These are phyloP conservation scores for Chaetodon auriga DNA, from an alignment of 2,113 vertebrate species.

Conservation along the genomic window DNA sequence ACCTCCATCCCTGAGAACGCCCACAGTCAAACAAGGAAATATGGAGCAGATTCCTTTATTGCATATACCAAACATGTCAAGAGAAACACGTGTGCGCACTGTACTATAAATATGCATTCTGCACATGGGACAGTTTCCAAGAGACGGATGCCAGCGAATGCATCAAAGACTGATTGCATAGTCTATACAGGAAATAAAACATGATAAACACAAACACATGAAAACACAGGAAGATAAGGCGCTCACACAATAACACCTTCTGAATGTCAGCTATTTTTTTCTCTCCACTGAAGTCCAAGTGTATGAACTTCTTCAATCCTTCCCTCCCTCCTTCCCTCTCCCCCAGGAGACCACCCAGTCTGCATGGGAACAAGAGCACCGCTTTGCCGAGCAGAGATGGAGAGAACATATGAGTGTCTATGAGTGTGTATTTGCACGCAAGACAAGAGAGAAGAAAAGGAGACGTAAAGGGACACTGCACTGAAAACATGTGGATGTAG, in stretches of 20 bases:
- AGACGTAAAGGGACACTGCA: slow-evolving; percentile 27
- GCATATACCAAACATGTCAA: slow-evolving; percentile 51
- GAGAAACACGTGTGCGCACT: slow-evolving; percentile 51
- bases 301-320: slow-evolving; percentile 53
- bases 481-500: slow-evolving; percentile 30
- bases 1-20: slow-evolving; percentile 48
- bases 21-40: slow-evolving; percentile 66
- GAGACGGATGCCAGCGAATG: slow-evolving; percentile 40
- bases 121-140: slow-evolving; percentile 56
- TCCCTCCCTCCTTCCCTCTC: not conserved
- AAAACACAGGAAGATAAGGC: slow-evolving; percentile 48
- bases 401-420: slow-evolving; percentile 39
- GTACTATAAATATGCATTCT: slow-evolving; percentile 58
- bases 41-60: slow-evolving; percentile 64
- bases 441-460: slow-evolving; percentile 13
- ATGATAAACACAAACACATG: slow-evolving; percentile 56
- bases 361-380: slow-evolving; percentile 67
- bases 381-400: slow-evolving; percentile 38
- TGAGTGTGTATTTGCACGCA: slow-evolving; percentile 3
- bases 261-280: slow-evolving; percentile 44
- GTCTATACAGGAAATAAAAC: slow-evolving; percentile 45
- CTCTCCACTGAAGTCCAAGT: slow-evolving; percentile 35
- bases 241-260: slow-evolving; percentile 27
- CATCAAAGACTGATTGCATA: slow-evolving; percentile 47
- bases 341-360: slow-evolving; percentile 70